These are phyloP conservation scores for Pterostichus madidus DNA, from an alignment of 2,888 invertebrate species.

Conservation along the genomic window DNA sequence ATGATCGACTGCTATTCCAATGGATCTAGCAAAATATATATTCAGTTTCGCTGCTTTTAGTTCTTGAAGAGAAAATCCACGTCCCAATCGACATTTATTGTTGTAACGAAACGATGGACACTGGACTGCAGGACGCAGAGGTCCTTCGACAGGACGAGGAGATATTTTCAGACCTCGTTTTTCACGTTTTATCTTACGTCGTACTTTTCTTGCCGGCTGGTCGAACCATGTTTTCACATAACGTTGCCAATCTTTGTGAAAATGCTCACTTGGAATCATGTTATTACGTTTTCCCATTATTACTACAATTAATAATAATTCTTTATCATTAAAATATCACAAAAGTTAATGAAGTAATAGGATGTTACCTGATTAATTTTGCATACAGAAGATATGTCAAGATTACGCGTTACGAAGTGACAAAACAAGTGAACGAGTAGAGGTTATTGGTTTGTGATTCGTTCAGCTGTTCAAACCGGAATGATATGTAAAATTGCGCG, in stretches of 20 bases:
- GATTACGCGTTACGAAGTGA: neutral
- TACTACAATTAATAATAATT: constrained; percentile 69
- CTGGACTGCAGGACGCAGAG: constrained; percentile 91
- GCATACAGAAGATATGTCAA: no score
- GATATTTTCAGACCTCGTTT: constrained; percentile 92
- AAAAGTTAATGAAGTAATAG: neutral
- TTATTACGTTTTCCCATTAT: constrained; percentile 93
- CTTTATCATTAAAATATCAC: neutral
- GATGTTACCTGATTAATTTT: constrained; percentile 1
- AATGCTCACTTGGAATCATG: constrained; percentile 98
- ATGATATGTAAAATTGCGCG: neutral
- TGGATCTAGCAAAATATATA: constrained; percentile 89
- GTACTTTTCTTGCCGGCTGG: constrained; percentile 94
- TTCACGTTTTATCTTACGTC: constrained; percentile 89
- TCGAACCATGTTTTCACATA: constrained; percentile 98
- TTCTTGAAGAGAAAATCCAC: constrained; percentile 96
- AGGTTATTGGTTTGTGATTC: no score
- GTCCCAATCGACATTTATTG: constrained; percentile 92
- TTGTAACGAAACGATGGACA: constrained; percentile 96
- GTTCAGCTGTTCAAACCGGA: no score
- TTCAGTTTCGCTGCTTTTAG: constrained; percentile 92
- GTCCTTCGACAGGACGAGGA: constrained; percentile 91
- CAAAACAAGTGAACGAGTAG: neutral
- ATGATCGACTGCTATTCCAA: constrained; percentile 96
- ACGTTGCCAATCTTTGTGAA: constrained; percentile 98